These are phyloP conservation scores for human (Homo sapiens) DNA, from an alignment of 2,113 vertebrate species.

Conservation along the genomic window DNA sequence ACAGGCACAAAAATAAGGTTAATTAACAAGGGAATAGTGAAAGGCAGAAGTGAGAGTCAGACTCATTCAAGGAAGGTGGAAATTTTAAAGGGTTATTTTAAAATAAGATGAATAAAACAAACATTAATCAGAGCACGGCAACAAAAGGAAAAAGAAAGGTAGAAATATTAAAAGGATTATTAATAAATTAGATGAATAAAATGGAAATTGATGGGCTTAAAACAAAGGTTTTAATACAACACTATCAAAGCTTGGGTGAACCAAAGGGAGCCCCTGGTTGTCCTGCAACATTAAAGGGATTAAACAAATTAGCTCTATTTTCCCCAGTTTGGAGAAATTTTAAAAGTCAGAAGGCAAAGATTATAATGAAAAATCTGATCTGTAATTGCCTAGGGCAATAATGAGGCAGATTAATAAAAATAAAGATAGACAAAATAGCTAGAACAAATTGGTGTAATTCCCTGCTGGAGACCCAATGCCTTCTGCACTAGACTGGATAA, in stretches of 20 bases:
- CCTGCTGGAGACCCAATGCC: neutral
- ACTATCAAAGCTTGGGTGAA: neutral
- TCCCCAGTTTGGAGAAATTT: neutral
- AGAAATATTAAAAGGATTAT: neutral
- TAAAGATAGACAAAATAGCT: neutral
- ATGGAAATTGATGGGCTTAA: neutral
- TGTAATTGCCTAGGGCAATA: neutral
- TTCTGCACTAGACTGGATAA: neutral
- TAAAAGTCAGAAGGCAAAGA: neutral
- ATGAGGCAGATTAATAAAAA: neutral
- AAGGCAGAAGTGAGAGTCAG: neutral
- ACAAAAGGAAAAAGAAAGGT: neutral
- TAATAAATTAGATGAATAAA: neutral
- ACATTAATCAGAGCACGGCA: neutral
- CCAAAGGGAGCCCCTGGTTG: neutral
- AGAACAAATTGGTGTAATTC: neutral
- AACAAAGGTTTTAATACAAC: neutral
- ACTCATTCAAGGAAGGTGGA: neutral
- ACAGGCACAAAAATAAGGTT: neutral
- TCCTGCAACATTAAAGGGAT: neutral
- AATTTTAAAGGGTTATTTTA: neutral
- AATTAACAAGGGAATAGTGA: neutral
- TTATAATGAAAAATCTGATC: neutral
- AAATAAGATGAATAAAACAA: neutral
- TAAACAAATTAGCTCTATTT: neutral